Percentiles rank a stretch among this genome's conserved stretches.
These are phyloP conservation scores for Montipora sp. DNA, from an alignment of 64 coral and sea anemone species.

Conservation along the genomic window DNA sequence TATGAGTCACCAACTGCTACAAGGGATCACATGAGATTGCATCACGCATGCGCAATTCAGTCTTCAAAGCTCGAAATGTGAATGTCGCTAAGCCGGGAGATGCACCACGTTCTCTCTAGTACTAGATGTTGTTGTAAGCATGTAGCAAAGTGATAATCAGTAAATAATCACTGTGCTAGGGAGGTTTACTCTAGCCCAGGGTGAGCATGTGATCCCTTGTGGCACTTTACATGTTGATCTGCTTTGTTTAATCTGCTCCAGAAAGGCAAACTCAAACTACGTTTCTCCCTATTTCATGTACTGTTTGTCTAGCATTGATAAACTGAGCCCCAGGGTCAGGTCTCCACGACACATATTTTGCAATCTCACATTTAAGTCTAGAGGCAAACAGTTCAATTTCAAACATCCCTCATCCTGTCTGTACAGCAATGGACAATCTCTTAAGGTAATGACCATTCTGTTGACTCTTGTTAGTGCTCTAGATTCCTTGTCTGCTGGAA, in stretches of 20 bases:
- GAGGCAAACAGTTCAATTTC: constrained; percentile 64
- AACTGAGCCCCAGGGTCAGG: constrained; percentile 37
- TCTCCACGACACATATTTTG: constrained; percentile 54
- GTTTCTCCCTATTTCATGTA: constrained; percentile 17
- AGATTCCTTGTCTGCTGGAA: constrained; percentile 24
- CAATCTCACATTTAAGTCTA: too few species aligned
- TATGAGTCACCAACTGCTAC: too few species aligned
- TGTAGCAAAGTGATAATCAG: neutral
- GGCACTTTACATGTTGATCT: constrained; percentile 51
- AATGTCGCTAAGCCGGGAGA: too few species aligned
- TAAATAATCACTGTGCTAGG: neutral
- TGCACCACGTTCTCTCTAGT: too few species aligned
- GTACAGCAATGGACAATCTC: constrained; percentile 16
- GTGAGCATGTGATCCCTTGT: constrained; percentile 28
- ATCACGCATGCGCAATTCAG: too few species aligned
- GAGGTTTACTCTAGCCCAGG: neutral
- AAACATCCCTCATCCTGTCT: neutral
- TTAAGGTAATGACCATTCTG: constrained; percentile 40
- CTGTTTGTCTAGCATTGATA: constrained; percentile 61
- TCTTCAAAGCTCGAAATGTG: too few species aligned
- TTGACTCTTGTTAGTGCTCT: neutral
- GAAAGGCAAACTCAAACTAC: constrained; percentile 24
- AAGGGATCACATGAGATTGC: too few species aligned
- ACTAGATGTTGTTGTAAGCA: neutral
- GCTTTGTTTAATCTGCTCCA: constrained; percentile 53